Percentiles rank a stretch among this genome's conserved stretches.
Conservation (phyloP, 2,113 vertebrate genomes). For the Myotis brandtii region DNA sequence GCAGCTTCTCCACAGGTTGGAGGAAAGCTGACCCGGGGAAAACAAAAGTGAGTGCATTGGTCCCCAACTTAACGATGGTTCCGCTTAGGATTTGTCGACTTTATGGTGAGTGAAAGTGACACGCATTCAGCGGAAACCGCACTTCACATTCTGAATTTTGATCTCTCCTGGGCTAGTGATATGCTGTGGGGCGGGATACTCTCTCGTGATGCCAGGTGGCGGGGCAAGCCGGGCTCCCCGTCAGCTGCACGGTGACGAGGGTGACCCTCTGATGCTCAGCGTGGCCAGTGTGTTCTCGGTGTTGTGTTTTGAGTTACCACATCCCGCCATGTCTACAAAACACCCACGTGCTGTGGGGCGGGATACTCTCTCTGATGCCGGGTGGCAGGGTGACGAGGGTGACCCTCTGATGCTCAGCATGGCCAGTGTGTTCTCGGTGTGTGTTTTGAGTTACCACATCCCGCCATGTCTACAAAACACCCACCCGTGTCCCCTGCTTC, state of each 20-base stretch:
- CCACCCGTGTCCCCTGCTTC: neutral
- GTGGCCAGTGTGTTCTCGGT: neutral
- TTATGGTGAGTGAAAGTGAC: too few species aligned
- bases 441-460: neutral
- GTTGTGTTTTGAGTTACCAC: neutral
- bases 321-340: neutral
- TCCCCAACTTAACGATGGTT: neutral
- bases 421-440: neutral
- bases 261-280: neutral
- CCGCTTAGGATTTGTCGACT: too few species aligned
- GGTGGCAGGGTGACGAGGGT: too few species aligned
- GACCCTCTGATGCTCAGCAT: neutral
- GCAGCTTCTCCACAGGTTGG: neutral
- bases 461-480: neutral
- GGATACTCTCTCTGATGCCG: too few species aligned
- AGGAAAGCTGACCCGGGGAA: neutral
- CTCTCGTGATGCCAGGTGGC: too few species aligned
- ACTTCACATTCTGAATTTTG: too few species aligned
- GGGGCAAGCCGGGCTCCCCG: too few species aligned
- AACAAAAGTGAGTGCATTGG: neutral
- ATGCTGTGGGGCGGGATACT: too few species aligned
- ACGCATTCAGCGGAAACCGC: too few species aligned
- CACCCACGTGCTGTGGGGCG: too few species aligned
- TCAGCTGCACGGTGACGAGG: too few species aligned
- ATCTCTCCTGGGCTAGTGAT: too few species aligned